A percentile compares a stretch with the other conserved stretches of the same genome.
These are phyloP conservation scores for Dissostichus mawsoni DNA, from an alignment of 2,113 vertebrate genomes.

Conservation along the genomic window DNA sequence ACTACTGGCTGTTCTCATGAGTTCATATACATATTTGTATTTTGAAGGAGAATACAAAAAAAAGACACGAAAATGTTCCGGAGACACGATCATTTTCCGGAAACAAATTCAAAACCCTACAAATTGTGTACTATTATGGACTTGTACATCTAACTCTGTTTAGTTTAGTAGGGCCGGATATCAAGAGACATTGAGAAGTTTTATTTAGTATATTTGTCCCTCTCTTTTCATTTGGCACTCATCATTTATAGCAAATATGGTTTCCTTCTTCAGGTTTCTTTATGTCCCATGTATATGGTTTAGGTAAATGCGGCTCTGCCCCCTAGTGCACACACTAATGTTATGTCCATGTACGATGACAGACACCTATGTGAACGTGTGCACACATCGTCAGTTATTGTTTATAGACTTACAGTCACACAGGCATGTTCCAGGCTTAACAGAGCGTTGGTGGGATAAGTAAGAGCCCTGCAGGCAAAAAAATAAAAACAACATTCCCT, in stretches of 20 bases:
- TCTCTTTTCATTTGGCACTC: no score
- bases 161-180: not conserved
- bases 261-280: not conserved
- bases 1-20: no score
- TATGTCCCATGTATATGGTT: not conserved
- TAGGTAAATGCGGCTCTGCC: slow-evolving; percentile 20
- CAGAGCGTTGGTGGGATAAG: slow-evolving; percentile 51
- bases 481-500: slow-evolving; percentile 41
- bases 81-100: no score
- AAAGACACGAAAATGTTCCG: no score
- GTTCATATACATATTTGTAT: no score
- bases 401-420: slow-evolving; percentile 54
- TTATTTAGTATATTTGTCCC: not conserved
- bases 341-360: slow-evolving; percentile 25
- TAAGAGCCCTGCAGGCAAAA: slow-evolving; percentile 17
- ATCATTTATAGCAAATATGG: not conserved
- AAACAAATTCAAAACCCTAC: not conserved
- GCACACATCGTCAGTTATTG: slow-evolving; percentile 37
- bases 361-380: slow-evolving; percentile 41
- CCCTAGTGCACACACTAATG: slow-evolving; percentile 17
- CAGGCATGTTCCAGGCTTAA: slow-evolving; percentile 42
- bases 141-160: not conserved
- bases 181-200: not conserved
- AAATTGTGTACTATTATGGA: not conserved
- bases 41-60: no score